Percentiles rank a stretch among this genome's conserved stretches.
These are phyloP conservation scores for Periparus ater DNA, from an alignment of 2,797 vertebrate species.

Conservation along the genomic window DNA sequence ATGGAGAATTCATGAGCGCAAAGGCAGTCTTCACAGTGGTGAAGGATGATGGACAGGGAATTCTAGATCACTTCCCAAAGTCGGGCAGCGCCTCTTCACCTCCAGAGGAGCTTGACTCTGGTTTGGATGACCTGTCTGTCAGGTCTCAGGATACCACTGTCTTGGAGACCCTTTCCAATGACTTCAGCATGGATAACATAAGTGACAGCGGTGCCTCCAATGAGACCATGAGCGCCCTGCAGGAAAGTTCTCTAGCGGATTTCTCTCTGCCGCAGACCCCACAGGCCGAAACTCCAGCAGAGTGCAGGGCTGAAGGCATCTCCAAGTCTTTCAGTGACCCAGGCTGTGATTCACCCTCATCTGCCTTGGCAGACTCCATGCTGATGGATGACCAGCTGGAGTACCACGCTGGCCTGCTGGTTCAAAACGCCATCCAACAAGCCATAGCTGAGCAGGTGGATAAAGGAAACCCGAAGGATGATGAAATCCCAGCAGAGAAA, in stretches of 20 bases:
- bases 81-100: constrained; percentile 76
- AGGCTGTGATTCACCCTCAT: constrained; percentile 71
- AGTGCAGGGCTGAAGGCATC: constrained; percentile 76
- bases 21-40: constrained; percentile 89
- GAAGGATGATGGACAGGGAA: constrained; percentile 85
- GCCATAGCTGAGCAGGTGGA: constrained; percentile 87
- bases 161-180: constrained; percentile 85
- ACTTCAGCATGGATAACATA: constrained; percentile 93
- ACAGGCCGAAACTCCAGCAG: constrained; percentile 82
- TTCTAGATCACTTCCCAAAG: constrained; percentile 79
- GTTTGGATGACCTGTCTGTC: constrained; percentile 91
- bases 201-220: constrained; percentile 91
- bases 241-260: constrained; percentile 81
- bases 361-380: constrained; percentile 66
- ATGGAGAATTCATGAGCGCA: constrained; percentile 89
- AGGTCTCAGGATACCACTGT: constrained; percentile 93
- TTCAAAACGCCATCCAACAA: constrained; percentile 91
- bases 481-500: neutral
- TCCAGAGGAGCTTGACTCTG: constrained; percentile 92
- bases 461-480: constrained; percentile 22
- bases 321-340: constrained; percentile 79
- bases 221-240: constrained; percentile 81
- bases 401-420: constrained; percentile 90
- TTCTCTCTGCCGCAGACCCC: constrained; percentile 89
- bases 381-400: constrained; percentile 86